Evolutionary conservation across 2,888 invertebrate genomes (phyloP).

Genomic region (Scaptomyza reducta): DNA sequence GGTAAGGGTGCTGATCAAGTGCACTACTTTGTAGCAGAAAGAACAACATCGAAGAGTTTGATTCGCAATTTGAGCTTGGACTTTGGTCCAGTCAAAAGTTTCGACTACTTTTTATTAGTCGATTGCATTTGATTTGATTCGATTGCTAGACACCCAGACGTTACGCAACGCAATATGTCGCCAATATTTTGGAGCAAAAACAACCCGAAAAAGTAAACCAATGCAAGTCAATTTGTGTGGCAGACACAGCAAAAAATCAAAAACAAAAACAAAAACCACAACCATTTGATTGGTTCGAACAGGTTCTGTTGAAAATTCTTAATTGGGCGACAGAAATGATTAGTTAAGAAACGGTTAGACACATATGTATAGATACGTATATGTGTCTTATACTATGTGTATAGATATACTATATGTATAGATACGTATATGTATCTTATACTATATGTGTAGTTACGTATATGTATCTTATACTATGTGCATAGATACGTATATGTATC

Average conservation of each 20-base stretch:
- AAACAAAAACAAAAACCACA: too few species aligned
- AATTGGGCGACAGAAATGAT: constrained; percentile 17
- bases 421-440: too few species aligned
- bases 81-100: constrained; percentile 11
- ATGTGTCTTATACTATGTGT: too few species aligned
- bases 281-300: constrained; percentile 48
- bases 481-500: too few species aligned
- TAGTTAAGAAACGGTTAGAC: constrained; percentile 16
- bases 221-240: constrained; percentile 58
- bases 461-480: too few species aligned
- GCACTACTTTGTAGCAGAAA: constrained; percentile 22
- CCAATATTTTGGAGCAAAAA: constrained; percentile 25
- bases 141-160: constrained; percentile 60
- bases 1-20: constrained; percentile 34
- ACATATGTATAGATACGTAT: constrained; percentile 21
- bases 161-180: constrained; percentile 60
- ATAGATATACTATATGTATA: too few species aligned
- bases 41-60: not conserved
- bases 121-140: constrained; percentile 71
- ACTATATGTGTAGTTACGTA: not conserved
- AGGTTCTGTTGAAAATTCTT: constrained; percentile 37
- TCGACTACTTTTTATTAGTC: constrained; percentile 13
- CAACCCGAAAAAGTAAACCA: constrained; percentile 4
- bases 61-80: constrained; percentile 36
- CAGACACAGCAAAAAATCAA: constrained; percentile 26